These are phyloP conservation scores for Pseudolycoriella hygida DNA, from an alignment of 2,888 invertebrate genomes.

Conservation along the genomic window DNA sequence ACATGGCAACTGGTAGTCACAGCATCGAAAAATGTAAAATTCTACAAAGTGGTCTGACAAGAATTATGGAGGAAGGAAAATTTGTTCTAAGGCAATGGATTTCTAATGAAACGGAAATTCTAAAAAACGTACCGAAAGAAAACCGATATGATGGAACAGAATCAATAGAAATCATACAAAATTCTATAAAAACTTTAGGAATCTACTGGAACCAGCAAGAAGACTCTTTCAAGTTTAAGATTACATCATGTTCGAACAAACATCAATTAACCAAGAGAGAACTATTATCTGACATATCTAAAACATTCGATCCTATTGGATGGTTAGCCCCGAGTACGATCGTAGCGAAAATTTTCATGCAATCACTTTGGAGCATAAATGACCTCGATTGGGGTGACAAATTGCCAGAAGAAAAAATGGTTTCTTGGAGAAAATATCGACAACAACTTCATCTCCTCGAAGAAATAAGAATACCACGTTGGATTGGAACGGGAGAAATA, in stretches of 20 bases:
- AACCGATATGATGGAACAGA: background rate
- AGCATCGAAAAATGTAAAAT: too few relatives aligned
- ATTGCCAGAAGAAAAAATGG: constrained; percentile 1
- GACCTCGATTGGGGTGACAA: constrained; percentile 9
- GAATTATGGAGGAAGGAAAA: constrained; percentile 6
- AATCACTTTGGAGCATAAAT: too few relatives aligned
- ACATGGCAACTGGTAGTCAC: too few relatives aligned
- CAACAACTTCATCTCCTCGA: background rate
- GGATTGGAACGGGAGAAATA: background rate
- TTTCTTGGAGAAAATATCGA: constrained; percentile 6
- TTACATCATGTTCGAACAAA: background rate
- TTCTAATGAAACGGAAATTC: constrained; percentile 7
- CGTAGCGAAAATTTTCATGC: too few relatives aligned
- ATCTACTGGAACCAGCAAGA: background rate
- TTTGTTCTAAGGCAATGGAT: constrained; percentile 11
- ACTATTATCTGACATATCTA: too few relatives aligned
- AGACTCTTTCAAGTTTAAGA: constrained; percentile 1
- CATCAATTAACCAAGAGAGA: constrained; percentile 7
- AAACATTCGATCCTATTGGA: too few relatives aligned
- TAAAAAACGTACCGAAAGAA: constrained; percentile 1
- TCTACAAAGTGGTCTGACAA: constrained; percentile 10
- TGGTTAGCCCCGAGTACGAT: too few relatives aligned
- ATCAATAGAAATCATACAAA: background rate
- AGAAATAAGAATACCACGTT: constrained; percentile 7
- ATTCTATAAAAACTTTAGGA: background rate